Conservation (phyloP, 1,140 invertebrate genomes). For the Magallana angulata region DNA sequence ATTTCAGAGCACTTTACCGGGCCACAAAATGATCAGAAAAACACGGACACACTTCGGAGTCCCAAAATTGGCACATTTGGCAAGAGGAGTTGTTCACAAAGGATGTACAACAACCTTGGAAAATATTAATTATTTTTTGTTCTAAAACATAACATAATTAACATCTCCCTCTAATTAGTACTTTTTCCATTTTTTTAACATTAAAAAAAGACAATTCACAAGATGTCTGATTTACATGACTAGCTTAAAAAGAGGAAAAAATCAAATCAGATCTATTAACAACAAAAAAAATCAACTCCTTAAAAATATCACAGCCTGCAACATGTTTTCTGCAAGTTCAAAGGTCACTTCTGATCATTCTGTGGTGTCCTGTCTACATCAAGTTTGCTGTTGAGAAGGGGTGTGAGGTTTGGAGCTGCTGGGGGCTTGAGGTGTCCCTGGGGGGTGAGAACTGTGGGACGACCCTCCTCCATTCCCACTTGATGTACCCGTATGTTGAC, state of each 20-base stretch:
- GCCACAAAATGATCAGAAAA: constrained; percentile 31
- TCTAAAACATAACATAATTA: constrained; percentile 5
- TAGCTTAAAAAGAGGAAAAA: constrained; percentile 14
- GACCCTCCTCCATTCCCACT: constrained; percentile 53
- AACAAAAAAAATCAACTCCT: constrained; percentile 38
- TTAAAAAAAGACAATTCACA: constrained; percentile 6
- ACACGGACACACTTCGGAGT: background rate
- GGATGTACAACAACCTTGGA: constrained; percentile 11
- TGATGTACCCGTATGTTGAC: constrained; percentile 39
- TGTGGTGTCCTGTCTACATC: constrained; percentile 46
- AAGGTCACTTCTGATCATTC: constrained; percentile 31
- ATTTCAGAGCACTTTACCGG: constrained; percentile 51
- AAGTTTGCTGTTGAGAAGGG: constrained; percentile 60
- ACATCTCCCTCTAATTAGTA: background rate
- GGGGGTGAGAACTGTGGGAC: constrained; percentile 51
- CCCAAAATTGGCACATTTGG: constrained; percentile 42
- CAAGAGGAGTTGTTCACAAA: constrained; percentile 24
- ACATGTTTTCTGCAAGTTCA: constrained; percentile 17
- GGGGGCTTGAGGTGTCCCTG: constrained; percentile 59
- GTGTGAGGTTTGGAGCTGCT: constrained; percentile 58
- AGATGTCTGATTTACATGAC: constrained; percentile 32
- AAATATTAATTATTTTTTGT: background rate
- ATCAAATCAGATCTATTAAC: constrained; percentile 40
- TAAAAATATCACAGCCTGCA: constrained; percentile 39
- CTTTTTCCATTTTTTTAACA: background rate